Evolutionary conservation across 1,140 invertebrate species (phyloP), one percentile per base, ranked within the genome.

Genomic region (Orussus abietinus): DNA sequence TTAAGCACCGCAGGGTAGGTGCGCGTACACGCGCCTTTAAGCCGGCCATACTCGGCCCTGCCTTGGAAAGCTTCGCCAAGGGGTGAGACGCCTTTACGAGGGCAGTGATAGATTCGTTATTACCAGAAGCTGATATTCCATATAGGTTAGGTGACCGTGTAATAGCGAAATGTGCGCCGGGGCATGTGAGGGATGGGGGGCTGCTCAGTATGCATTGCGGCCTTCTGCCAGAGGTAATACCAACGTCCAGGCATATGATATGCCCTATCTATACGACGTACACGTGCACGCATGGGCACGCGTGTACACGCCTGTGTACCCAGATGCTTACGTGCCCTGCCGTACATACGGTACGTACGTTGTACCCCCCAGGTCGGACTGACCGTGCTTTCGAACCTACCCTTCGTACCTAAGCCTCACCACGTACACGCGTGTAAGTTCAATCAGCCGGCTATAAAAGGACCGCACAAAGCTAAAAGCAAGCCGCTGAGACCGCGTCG

Each of bases 181-280:
- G n/a, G n/a, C n/a, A n/a, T n/a, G n/a, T n/a, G n/a, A 61, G 51
- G 57, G 59, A 55, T 15, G 39, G 56, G 59, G 52, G 55, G 55
- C 66, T 70, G 57, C 55, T 72, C 65, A 65, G 67, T 72, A 72
- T 72, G 69, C 66, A 72, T 72, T 70, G 65, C 66, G 57, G 51
- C 53, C 56, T 53, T 61, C 56, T 57, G 57, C 47, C 57, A 57
- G 53, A 51, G 57, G 55, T 65, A 68, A 65, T 67, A 60, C 51
- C 49, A 32, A 44, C 49, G 47, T 37, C 38, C 55, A 52, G 55
- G 54, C 64, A 62, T 59, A 64, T 59, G 58, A 66, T 64, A 64
- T 55, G 52, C 37, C 36, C 14, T 35, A 46, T 39, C 40, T 32
- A 28, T 44, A 30, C 19, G 18, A 29, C 9, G 29, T 38, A 48